Base-by-base conservation (phyloP, 2,113 vertebrate genomes). In the Colossoma macropomum region DNA sequence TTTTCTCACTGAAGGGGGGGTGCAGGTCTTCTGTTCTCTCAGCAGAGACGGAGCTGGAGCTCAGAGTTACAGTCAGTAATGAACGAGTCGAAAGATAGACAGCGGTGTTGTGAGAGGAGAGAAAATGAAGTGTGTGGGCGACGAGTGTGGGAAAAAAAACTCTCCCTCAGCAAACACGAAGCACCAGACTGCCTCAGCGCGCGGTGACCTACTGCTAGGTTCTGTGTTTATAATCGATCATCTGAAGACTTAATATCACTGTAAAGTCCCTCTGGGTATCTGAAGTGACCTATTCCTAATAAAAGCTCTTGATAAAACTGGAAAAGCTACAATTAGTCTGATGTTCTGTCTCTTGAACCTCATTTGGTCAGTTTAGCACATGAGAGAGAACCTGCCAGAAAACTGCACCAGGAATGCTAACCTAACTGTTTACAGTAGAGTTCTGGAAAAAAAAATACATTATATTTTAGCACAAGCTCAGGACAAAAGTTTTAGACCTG, bases 101-200 rank as follows among this genome's bases (percentile, higher is more conserved):
- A 69, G 34, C 32, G 66, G 66, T 23, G 4, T 45, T 59, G 34
- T 69, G 34, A 10, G 32, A 30, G 54, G 54, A 56, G 54, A 56
- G 54, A 69, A 38, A 69, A 69, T 68, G 68, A 70, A 69, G 68
- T n/a, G 38, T 71, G 68, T 71, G 68, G 68, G 68, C 68, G 68
- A 45, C 23, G 68, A 25, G 16, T 7, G 54, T 56, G 21, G 21
- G 25, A 38, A 45, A 45, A 71, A 41, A 27, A 41, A 12, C 19
- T 45, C 17, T 69, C 66, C 19, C 19, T 38, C 66, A 19, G 16
- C 19, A 45, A 68, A 69, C 16, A 59, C 54, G 52, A 56, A 56
- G 21, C 54, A 10, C 30, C 62, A 12, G 62, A 28, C 27, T n/a
- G 68, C 23, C 41, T 13, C 34, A 45, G 34, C 41, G 0, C 25